Percentiles rank a stretch among this genome's conserved stretches.
Evolutionary conservation across 30 jellyfish, hydroid and myxozoan genomes (phyloP).

Genomic region (Hydractinia echinata): DNA sequence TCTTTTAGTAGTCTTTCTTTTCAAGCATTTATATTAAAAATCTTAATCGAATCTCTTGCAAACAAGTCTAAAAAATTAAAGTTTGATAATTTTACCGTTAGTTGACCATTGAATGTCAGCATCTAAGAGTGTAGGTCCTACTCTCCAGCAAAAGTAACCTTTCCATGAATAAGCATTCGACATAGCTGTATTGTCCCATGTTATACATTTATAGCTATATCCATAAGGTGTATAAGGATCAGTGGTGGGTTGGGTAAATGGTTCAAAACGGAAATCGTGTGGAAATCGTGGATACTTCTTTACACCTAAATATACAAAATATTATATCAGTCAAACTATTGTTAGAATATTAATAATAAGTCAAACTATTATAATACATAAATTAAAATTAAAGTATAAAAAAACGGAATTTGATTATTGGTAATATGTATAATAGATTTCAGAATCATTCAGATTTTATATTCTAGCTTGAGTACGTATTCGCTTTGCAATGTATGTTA

Average conservation of each 20-base stretch:
- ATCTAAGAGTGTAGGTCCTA: slow-evolving; percentile 6
- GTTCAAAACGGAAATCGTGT: slow-evolving; percentile 12
- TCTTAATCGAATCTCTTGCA: no score
- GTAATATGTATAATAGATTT: no score
- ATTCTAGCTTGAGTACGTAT: no score
- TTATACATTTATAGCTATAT: background rate
- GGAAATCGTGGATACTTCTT: slow-evolving; percentile 2
- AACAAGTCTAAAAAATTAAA: no score
- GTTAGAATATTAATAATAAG: no score
- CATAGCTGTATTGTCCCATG: slow-evolving; percentile 12
- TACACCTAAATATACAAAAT: background rate
- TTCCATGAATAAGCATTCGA: slow-evolving; percentile 10
- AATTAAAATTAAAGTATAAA: no score
- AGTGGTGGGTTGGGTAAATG: background rate
- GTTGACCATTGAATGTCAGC: background rate
- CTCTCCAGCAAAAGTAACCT: slow-evolving; percentile 2
- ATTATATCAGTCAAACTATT: background rate
- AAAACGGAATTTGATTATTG: no score
- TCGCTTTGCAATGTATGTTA: no score
- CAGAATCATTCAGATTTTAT: no score
- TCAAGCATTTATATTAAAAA: no score
- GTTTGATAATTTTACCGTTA: background rate
- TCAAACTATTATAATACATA: no score
- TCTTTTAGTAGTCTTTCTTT: no score
- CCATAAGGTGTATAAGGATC: slow-evolving; percentile 4